These are phyloP conservation scores for Agrochola macilenta DNA, from an alignment of 2,888 invertebrate species.

Conservation along the genomic window DNA sequence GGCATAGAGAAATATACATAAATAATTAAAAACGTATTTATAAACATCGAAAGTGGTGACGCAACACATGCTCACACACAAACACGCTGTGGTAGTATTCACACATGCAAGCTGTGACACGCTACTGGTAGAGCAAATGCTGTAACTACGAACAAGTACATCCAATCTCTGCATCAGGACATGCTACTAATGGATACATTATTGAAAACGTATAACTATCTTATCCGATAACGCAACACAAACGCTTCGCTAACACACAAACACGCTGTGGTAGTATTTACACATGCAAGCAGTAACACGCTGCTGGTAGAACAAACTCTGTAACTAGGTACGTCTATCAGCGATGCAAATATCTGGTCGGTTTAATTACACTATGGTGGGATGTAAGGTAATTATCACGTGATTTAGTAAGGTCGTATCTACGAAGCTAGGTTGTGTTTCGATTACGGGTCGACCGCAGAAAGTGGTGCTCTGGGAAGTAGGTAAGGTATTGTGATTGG, in stretches of 20 bases:
- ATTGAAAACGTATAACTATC: neutral
- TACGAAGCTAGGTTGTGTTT: constrained; percentile 27
- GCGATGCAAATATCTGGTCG: constrained; percentile 47
- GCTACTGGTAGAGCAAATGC: neutral
- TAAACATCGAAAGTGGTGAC: neutral
- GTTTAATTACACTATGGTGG: constrained; percentile 47
- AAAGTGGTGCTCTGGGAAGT: constrained; percentile 21
- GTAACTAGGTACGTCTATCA: constrained; percentile 19
- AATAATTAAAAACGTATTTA: neutral
- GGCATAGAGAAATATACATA: too few species aligned
- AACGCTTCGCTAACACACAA: neutral
- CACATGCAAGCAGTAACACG: neutral
- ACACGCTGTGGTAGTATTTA: neutral
- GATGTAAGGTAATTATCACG: constrained; percentile 45
- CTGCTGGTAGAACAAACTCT: neutral
- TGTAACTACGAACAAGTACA: neutral
- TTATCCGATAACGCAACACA: neutral
- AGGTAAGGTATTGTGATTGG: constrained; percentile 29
- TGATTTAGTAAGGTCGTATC: constrained; percentile 50
- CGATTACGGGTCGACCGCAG: constrained; percentile 34
- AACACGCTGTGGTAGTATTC: neutral
- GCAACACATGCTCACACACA: neutral
- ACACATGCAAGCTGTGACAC: neutral
- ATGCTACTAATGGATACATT: neutral
- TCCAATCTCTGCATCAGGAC: neutral